Conservation (phyloP, 2,888 invertebrate genomes). For the Agrotis segetum region DNA sequence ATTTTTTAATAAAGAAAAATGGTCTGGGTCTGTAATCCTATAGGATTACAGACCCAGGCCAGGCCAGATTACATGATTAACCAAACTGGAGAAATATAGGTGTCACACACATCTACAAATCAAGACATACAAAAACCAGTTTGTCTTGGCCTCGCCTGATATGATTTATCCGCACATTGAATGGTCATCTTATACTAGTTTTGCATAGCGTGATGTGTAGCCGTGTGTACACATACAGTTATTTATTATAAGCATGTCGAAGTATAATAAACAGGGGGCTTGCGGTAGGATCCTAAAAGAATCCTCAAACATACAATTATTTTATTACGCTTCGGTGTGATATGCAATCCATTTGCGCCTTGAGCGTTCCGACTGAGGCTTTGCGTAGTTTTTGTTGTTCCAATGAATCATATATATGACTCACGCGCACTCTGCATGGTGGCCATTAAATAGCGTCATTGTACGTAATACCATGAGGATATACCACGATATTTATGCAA, state of each 20-base stretch:
- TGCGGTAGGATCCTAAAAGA: neutral
- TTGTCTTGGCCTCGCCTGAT: no score
- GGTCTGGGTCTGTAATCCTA: no score
- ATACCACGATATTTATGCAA: slow-evolving; percentile 5
- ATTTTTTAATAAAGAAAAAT: no score
- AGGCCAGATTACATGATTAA: neutral
- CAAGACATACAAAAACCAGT: neutral
- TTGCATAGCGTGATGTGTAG: no score
- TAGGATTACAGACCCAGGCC: no score
- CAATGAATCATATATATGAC: slow-evolving; percentile 59
- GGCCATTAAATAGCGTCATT: slow-evolving; percentile 53
- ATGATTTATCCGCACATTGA: no score
- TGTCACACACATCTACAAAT: neutral
- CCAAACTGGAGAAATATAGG: neutral
- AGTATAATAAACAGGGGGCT: no score
- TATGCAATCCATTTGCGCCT: slow-evolving; percentile 32
- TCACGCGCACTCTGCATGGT: slow-evolving; percentile 66
- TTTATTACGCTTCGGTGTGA: slow-evolving; percentile 34
- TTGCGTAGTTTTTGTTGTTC: slow-evolving; percentile 64
- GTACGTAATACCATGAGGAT: slow-evolving; percentile 62
- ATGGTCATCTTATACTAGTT: no score
- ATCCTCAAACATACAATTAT: slow-evolving; percentile 7
- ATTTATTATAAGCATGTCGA: no score
- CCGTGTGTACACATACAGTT: no score
- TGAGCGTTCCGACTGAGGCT: slow-evolving; percentile 45